A percentile compares a stretch with the other conserved stretches of the same genome.
Evolutionary conservation across 2,113 vertebrate species (phyloP).

Genomic region (Eubucco bourcierii): DNA sequence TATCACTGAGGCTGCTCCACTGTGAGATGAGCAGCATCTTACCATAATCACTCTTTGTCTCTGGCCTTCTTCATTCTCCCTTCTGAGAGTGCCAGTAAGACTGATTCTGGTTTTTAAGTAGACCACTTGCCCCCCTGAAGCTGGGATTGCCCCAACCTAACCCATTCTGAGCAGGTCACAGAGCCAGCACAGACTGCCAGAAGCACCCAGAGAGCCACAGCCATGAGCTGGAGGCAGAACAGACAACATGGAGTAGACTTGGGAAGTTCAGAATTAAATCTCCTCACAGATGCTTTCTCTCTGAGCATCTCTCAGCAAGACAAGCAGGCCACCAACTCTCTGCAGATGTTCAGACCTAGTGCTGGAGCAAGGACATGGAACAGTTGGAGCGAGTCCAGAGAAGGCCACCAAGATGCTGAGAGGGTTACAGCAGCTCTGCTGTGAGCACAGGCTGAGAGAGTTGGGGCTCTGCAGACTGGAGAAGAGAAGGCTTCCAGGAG

Average conservation of each 20-base stretch:
- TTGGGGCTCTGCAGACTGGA: too few relatives aligned
- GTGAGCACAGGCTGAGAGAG: too few relatives aligned
- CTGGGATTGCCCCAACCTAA: not conserved
- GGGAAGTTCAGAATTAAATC: not conserved
- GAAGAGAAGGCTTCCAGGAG: too few relatives aligned
- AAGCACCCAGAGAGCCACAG: not conserved
- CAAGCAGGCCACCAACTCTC: not conserved
- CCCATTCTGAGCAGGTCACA: not conserved
- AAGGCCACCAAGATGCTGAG: too few relatives aligned
- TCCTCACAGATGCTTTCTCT: too few relatives aligned
- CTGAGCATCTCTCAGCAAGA: not conserved
- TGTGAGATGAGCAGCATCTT: accelerated
- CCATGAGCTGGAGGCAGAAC: not conserved
- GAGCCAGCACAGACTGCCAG: not conserved
- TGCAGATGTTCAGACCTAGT: too few relatives aligned
- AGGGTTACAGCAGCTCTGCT: too few relatives aligned
- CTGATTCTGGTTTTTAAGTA: not conserved
- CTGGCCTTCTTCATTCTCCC: not conserved
- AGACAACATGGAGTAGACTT: accelerated
- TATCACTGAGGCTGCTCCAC: not conserved
- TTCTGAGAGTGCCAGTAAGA: not conserved
- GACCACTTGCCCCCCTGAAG: not conserved
- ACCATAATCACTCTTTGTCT: not conserved
- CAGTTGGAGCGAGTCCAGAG: too few relatives aligned
- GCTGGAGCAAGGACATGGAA: too few relatives aligned